Percentiles rank a stretch among this genome's conserved stretches.
These are phyloP conservation scores for Halichondria panicea DNA, from an alignment of 37 sponge, comb jelly and placozoan species.

Conservation along the genomic window DNA sequence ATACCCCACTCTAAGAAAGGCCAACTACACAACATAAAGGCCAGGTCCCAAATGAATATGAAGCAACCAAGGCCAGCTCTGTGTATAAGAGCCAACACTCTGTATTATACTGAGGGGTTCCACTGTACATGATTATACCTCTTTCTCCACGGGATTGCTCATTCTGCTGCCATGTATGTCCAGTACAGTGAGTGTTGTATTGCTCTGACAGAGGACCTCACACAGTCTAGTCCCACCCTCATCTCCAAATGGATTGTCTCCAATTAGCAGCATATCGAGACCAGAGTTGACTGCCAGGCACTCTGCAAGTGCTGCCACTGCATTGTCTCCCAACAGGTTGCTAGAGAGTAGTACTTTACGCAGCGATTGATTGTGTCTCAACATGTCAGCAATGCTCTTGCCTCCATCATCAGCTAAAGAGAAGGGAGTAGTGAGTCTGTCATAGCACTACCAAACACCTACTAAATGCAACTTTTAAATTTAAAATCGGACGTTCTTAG, in stretches of 20 bases:
- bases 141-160: constrained; percentile 28
- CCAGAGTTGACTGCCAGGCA: constrained; percentile 59
- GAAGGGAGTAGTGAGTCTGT: too few species aligned
- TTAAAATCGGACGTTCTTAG: too few species aligned
- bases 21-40: too few species aligned
- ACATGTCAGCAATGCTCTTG: constrained; percentile 60
- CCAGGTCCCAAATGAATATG: too few species aligned
- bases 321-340: constrained; percentile 79
- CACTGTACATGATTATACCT: neutral
- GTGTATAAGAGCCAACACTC: neutral
- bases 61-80: too few species aligned
- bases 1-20: neutral
- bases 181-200: constrained; percentile 55
- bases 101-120: neutral
- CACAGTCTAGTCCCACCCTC: constrained; percentile 74
- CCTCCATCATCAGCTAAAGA: constrained; percentile 76
- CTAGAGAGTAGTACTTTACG: constrained; percentile 69
- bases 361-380: constrained; percentile 50
- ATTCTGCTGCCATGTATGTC: constrained; percentile 35
- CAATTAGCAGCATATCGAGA: constrained; percentile 80
- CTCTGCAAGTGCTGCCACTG: constrained; percentile 61
- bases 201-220: constrained; percentile 55
- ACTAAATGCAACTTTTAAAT: too few species aligned
- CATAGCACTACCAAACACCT: too few species aligned
- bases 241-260: constrained; percentile 89